These are phyloP conservation scores for Setipinna tenuifilis DNA, from an alignment of 2,797 vertebrate species.

Conservation along the genomic window DNA sequence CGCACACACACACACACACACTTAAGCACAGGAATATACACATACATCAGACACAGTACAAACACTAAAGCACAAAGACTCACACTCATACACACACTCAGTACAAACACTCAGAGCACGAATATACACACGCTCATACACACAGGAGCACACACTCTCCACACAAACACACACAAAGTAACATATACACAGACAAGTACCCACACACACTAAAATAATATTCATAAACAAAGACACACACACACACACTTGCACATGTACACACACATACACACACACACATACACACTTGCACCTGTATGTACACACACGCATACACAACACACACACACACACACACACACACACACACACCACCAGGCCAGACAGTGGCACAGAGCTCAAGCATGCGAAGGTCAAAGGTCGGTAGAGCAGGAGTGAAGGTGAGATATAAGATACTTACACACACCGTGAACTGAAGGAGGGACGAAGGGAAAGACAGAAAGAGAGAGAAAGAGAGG, in stretches of 20 bases:
- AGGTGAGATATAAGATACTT: conserved; percentile 70
- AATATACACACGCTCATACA: background rate
- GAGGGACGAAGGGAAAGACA: conserved; percentile 65
- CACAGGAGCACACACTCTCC: conserved; percentile 34
- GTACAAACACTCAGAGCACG: conserved; percentile 26
- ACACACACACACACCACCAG: conserved; percentile 44
- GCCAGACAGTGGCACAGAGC: conserved; percentile 68
- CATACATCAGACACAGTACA: conserved; percentile 53
- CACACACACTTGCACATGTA: background rate
- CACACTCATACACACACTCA: conserved; percentile 33
- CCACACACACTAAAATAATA: background rate
- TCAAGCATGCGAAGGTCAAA: conserved; percentile 45
- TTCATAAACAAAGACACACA: background rate
- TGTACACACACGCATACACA: too few species aligned
- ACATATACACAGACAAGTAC: background rate
- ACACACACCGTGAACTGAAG: conserved; percentile 89
- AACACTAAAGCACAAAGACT: background rate
- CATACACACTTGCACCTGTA: too few species aligned
- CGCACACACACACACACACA: conserved; percentile 50
- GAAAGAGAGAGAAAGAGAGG: conserved; percentile 65
- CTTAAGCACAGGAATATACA: conserved; percentile 24
- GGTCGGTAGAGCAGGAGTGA: conserved; percentile 65
- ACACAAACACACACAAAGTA: background rate
- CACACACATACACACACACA: background rate
- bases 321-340: too few species aligned